Conservation (phyloP, 2,113 vertebrate genomes). For the Aphyosemion australe region DNA sequence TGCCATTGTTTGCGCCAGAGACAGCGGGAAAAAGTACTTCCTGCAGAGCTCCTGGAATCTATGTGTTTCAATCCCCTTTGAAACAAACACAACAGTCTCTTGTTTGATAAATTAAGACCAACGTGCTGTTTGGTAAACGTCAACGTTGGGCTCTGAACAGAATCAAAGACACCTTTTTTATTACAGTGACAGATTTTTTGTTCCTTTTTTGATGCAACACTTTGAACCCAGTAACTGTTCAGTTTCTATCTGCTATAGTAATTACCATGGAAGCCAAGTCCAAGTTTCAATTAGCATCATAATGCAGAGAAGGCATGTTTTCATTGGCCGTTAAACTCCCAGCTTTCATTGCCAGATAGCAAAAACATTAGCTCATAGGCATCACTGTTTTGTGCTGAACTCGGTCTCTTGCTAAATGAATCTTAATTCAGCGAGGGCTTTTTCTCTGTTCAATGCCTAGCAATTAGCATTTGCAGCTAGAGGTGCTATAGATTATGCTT, state of each 20-base stretch:
- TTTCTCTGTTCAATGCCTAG: constrained; percentile 52
- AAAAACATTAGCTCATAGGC: constrained; percentile 59
- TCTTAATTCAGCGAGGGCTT: constrained; percentile 69
- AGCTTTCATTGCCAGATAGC: constrained; percentile 25
- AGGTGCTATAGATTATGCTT: constrained; percentile 62
- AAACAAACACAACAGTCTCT: constrained; percentile 54
- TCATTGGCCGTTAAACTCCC: constrained; percentile 19
- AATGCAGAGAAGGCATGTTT: constrained; percentile 36
- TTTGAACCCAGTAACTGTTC: constrained; percentile 54
- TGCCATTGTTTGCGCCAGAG: constrained; percentile 50
- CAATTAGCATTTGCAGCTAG: constrained; percentile 70
- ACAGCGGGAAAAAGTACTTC: constrained; percentile 22
- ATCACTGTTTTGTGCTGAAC: constrained; percentile 48
- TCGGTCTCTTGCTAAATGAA: constrained; percentile 68
- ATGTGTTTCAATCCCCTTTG: constrained; percentile 52
- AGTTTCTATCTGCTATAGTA: constrained; percentile 44
- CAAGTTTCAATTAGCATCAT: constrained; percentile 56
- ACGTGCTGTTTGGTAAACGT: constrained; percentile 59
- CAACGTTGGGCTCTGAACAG: constrained; percentile 44
- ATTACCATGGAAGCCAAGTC: constrained; percentile 41
- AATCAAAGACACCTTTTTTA: constrained; percentile 52
- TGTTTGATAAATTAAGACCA: constrained; percentile 63
- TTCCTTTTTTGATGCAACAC: constrained; percentile 40
- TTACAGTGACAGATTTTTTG: constrained; percentile 43
- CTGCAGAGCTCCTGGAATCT: constrained; percentile 39